Percentiles rank a stretch among this genome's conserved stretches.
These are phyloP conservation scores for Hydrozoanthus gracilis DNA, from an alignment of 92 coral and sea anemone genomes.

Conservation along the genomic window DNA sequence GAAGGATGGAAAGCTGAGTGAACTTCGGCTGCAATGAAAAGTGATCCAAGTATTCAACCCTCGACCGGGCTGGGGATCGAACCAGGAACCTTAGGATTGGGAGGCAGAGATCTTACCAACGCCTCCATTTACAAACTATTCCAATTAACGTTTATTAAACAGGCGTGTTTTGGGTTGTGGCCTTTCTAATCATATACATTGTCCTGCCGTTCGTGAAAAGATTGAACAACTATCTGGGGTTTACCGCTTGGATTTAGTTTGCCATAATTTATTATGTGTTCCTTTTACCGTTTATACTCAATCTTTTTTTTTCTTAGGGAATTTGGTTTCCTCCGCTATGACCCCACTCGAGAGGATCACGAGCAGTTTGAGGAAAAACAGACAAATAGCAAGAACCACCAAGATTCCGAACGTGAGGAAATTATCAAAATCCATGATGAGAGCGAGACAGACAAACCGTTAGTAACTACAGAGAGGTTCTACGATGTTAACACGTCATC, in stretches of 20 bases:
- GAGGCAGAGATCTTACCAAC: no score
- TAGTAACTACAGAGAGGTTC: conserved; percentile 74
- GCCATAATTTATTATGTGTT: background rate
- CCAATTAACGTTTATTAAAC: no score
- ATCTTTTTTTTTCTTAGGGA: conserved; percentile 54
- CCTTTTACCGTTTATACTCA: background rate
- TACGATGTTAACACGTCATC: conserved; percentile 76
- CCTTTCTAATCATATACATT: background rate
- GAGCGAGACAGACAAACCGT: conserved; percentile 50
- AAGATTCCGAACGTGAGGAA: conserved; percentile 43
- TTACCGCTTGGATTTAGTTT: background rate
- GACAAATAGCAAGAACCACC: conserved; percentile 9
- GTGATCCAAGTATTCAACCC: no score
- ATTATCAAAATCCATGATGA: conserved; percentile 14
- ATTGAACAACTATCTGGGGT: no score
- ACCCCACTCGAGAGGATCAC: conserved; percentile 94
- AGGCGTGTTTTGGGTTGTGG: no score
- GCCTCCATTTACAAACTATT: no score
- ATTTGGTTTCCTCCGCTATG: conserved; percentile 76
- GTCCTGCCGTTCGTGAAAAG: background rate
- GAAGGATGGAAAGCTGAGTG: no score
- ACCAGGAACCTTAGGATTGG: no score
- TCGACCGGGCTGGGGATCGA: no score
- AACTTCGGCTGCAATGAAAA: no score
- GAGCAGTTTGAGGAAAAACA: conserved; percentile 76